Conservation (phyloP, 2,113 vertebrate genomes). For the Archilochus colubris region DNA sequence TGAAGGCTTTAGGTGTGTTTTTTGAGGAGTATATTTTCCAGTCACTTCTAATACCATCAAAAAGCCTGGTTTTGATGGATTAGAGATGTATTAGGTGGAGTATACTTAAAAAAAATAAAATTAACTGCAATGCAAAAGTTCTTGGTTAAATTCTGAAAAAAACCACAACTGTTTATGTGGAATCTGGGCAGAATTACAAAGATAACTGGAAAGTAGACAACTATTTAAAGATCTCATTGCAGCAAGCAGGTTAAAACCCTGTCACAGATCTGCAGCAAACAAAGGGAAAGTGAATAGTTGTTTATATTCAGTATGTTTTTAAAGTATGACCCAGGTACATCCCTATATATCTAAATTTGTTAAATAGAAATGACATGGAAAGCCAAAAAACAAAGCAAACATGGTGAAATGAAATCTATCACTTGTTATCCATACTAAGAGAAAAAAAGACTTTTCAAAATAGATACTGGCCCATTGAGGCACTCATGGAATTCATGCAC, state of each 20-base stretch:
- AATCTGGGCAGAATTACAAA: constrained; percentile 24
- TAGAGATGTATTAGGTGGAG: not conserved
- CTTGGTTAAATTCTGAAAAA: not conserved
- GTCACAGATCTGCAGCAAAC: constrained; percentile 65
- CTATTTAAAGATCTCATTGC: constrained; percentile 59
- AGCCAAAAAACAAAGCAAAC: constrained; percentile 2
- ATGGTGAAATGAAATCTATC: not conserved
- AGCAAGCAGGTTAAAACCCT: constrained; percentile 70
- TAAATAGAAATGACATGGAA: constrained; percentile 25
- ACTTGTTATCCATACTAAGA: not conserved
- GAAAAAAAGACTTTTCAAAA: not conserved
- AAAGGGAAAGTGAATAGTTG: constrained; percentile 46
- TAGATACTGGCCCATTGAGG: not conserved
- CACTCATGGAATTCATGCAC: not conserved
- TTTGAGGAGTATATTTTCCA: not conserved
- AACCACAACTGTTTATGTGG: not conserved
- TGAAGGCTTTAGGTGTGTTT: not conserved
- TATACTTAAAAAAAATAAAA: not conserved
- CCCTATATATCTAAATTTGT: not conserved
- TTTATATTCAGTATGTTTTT: not conserved
- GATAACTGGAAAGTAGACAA: constrained; percentile 60
- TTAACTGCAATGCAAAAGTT: not conserved
- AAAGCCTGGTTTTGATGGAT: not conserved
- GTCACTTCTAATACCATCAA: not conserved
- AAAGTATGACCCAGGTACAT: not conserved